Conservation (phyloP, 2,113 vertebrate species). For the Catharus fuscescens region DNA sequence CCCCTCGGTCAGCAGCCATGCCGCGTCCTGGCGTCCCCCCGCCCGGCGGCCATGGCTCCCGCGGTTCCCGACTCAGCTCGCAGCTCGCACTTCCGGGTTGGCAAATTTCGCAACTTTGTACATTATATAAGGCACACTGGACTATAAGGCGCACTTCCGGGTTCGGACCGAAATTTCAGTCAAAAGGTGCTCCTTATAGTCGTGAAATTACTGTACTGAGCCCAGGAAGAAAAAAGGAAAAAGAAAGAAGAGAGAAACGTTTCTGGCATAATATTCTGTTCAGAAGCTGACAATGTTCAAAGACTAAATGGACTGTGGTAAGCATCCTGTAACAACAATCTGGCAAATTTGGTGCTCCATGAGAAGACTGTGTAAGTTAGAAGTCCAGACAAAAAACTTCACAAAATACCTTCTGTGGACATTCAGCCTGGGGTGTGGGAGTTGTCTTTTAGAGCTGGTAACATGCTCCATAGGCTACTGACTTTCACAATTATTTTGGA, state of each 20-base stretch:
- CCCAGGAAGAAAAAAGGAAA: neutral
- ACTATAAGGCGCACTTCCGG: too few species aligned
- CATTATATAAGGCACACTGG: too few species aligned
- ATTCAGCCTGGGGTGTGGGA: neutral
- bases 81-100: too few species aligned
- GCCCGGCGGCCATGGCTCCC: too few species aligned
- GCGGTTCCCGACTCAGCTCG: too few species aligned
- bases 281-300: neutral
- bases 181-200: too few species aligned
- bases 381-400: neutral
- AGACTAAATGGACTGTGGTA: neutral
- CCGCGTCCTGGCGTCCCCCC: too few species aligned
- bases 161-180: too few species aligned
- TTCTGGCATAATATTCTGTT: neutral
- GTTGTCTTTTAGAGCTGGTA: neutral
- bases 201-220: neutral
- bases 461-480: fast-evolving
- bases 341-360: neutral
- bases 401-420: neutral
- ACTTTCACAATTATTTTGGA: neutral
- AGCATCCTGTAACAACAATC: neutral
- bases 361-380: neutral
- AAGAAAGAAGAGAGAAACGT: neutral
- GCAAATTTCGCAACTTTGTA: too few species aligned
- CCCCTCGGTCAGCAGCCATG: too few species aligned